These are phyloP conservation scores for Hylyphantes graminicola DNA, from an alignment of 1,140 invertebrate species.

Conservation along the genomic window DNA sequence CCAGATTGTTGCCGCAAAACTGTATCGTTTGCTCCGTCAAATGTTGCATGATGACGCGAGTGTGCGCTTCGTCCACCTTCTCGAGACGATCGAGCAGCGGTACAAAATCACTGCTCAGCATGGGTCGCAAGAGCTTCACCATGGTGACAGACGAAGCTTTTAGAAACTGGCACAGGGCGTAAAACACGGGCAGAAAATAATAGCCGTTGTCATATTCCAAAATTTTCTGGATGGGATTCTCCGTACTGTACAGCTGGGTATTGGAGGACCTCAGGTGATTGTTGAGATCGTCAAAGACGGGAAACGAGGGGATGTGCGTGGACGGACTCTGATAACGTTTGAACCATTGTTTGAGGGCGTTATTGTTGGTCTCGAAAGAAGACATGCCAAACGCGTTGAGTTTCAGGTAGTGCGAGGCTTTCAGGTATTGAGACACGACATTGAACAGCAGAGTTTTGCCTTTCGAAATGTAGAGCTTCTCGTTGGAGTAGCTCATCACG, in stretches of 20 bases:
- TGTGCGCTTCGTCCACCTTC: not conserved
- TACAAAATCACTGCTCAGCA: not conserved
- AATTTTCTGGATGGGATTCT: constrained; percentile 20
- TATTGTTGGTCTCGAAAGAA: not conserved
- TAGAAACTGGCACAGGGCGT: not conserved
- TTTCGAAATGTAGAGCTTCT: too few relatives aligned
- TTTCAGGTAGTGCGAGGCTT: constrained; percentile 4
- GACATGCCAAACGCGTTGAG: not conserved
- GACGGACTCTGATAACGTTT: not conserved
- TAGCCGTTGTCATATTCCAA: constrained; percentile 17
- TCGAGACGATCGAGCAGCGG: not conserved
- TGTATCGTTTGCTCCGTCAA: not conserved
- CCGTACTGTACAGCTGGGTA: too few relatives aligned
- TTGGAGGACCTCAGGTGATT: too few relatives aligned
- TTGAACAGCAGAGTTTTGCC: too few relatives aligned
- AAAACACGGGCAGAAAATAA: constrained; percentile 51
- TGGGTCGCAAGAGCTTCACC: not conserved
- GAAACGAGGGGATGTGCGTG: too few relatives aligned
- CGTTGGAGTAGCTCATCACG: too few relatives aligned
- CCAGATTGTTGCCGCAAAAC: constrained; percentile 19
- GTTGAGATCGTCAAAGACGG: not conserved
- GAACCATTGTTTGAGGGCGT: constrained; percentile 18
- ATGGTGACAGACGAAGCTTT: not conserved
- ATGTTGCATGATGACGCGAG: not conserved
- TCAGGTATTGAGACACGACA: constrained; percentile 19